Base-by-base conservation (phyloP, 2,113 vertebrate genomes). In the Acrocephalus arundinaceus region DNA sequence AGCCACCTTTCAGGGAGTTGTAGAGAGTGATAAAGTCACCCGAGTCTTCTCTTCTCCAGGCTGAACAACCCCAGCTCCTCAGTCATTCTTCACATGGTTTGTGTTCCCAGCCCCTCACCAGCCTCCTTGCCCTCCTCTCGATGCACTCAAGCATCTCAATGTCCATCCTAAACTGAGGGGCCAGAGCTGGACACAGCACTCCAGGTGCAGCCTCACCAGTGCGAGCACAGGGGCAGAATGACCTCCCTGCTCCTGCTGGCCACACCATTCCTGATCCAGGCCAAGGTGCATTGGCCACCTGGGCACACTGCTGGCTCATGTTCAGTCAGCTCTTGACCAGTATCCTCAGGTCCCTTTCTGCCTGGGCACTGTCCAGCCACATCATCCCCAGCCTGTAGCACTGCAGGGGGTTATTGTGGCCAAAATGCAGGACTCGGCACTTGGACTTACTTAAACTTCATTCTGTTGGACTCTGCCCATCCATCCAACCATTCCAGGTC, bases 121-220 rank as follows among this genome's bases (percentile, higher is more conserved):
- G 70, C 70, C 51, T 25, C 1, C 9, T 1, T 18, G 15, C 28
- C 37, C 35, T 72, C 28, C 49, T 72, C 51, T 72, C 28, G 21
- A 72, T 0, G 1, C 1, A 3, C 12, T 54, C 37, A 10, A 41
- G 37, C 1, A 0, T 14, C 51, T 25, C 70, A 41, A 24, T 0
- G 6, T 31, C 28, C 68, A 31, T 10, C 35, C 68, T 17, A 10
- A 71, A 31, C 20, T 54, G 68, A 54, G 68, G 49, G 49, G 2
- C 6, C 30, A 57, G 23, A 45, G 5, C 30, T 35, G 35, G 35
- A 35, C 27, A 52, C 37, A 52, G 49, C 27, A 52, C 37, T 72
- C 30, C 1, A 43, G 37, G 9, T 55, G 37, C 2, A 4, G 5
- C 30, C 70, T 41, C 49, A 54, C 21, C 37, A 72, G 28, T 13